Percentiles rank a stretch among this genome's conserved stretches.
Conservation (phyloP, 2,888 invertebrate species). For the Cryptosula pallasiana region DNA sequence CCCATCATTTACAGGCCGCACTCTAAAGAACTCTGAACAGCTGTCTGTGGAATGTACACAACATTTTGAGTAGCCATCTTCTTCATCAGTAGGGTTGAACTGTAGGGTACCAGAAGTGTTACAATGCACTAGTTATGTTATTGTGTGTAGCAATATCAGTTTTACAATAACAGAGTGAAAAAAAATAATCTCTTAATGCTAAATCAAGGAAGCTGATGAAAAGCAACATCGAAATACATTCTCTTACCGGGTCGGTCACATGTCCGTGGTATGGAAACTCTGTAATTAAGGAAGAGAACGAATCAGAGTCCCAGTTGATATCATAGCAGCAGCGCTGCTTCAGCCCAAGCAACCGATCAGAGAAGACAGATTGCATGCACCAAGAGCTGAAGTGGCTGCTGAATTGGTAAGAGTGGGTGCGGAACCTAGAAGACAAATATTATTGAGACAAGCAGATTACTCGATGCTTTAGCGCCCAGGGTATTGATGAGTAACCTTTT, state of each 20-base stretch:
- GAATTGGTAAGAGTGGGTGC: not conserved
- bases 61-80: not conserved
- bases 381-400: not conserved
- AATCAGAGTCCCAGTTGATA: slow-evolving; percentile 3
- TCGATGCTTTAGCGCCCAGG: too few species aligned
- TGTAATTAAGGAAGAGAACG: slow-evolving; percentile 1
- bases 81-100: not conserved
- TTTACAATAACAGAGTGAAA: too few species aligned
- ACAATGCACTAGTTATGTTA: too few species aligned
- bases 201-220: too few species aligned
- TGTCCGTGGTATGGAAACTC: slow-evolving; percentile 21
- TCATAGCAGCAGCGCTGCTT: slow-evolving; percentile 12
- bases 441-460: too few species aligned
- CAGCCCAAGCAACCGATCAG: not conserved
- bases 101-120: too few species aligned
- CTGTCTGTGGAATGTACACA: not conserved
- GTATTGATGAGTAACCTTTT: too few species aligned
- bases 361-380: not conserved
- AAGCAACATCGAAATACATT: too few species aligned
- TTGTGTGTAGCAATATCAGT: too few species aligned
- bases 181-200: too few species aligned
- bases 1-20: slow-evolving; percentile 10
- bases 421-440: slow-evolving; percentile 15
- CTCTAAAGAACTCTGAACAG: not conserved
- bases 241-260: not conserved